A percentile compares a stretch with the other conserved stretches of the same genome.
Conservation (phyloP, 2,888 invertebrate genomes). For the Himalopsyche anomala region DNA sequence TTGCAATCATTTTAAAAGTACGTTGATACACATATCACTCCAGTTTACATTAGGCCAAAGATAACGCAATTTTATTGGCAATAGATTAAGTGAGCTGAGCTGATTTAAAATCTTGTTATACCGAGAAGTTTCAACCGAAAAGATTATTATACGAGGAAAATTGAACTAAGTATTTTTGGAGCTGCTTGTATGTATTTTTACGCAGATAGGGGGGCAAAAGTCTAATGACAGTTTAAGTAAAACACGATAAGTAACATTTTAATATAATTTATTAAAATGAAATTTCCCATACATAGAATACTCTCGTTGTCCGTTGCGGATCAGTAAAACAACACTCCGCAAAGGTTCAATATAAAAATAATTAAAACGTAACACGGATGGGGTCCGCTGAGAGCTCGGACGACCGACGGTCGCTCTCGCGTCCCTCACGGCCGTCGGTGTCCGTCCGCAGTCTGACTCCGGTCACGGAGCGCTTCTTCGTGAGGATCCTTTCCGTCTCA, state of each 20-base stretch:
- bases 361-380: conserved; percentile 54
- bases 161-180: too few relatives aligned
- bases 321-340: conserved; percentile 62
- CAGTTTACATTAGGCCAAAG: too few relatives aligned
- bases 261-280: conserved; percentile 79
- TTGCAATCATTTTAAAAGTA: too few relatives aligned
- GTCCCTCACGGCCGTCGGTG: not conserved
- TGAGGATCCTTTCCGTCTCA: not conserved
- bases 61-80: too few relatives aligned
- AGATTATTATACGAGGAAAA: too few relatives aligned
- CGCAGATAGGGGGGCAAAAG: too few relatives aligned
- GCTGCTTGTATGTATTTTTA: too few relatives aligned
- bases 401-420: not conserved
- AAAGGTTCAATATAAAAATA: conserved; percentile 60
- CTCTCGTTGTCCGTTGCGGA: conserved; percentile 66
- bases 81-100: too few relatives aligned
- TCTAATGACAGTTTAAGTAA: not conserved
- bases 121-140: too few relatives aligned
- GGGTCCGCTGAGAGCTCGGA: not conserved
- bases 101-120: too few relatives aligned
- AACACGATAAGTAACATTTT: conserved; percentile 70
- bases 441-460: not conserved
- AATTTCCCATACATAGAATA: conserved; percentile 77
- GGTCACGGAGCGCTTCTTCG: not conserved
- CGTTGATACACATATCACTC: too few relatives aligned